Evolutionary conservation across 1,140 invertebrate species (phyloP).

Genomic region (Ladona fulva): DNA sequence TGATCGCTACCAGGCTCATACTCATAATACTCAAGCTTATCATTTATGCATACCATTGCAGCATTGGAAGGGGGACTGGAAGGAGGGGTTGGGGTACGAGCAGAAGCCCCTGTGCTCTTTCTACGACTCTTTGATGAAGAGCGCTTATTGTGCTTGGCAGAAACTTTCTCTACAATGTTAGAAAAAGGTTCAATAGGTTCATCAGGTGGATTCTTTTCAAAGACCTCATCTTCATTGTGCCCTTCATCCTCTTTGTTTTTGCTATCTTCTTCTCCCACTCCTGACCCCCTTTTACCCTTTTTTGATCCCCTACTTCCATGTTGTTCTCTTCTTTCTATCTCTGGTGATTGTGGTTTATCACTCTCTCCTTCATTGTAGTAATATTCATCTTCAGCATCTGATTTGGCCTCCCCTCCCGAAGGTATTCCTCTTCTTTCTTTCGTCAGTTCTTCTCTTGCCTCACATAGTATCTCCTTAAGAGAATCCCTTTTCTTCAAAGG

Average conservation of each 20-base stretch:
- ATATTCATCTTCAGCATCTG: not conserved
- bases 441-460: not conserved
- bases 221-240: not conserved
- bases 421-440: not conserved
- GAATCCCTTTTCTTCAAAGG: not conserved
- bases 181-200: not conserved
- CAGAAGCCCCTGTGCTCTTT: not conserved
- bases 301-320: not conserved
- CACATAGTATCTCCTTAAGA: not conserved
- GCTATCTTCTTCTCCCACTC: not conserved
- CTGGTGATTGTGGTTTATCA: not conserved
- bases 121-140: not conserved
- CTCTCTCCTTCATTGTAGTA: not conserved
- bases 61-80: not conserved
- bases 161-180: not conserved
- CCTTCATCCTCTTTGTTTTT: not conserved
- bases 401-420: not conserved
- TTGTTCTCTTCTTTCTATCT: not conserved
- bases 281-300: not conserved
- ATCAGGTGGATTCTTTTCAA: not conserved
- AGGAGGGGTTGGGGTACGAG: not conserved
- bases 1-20: conserved; percentile 24
- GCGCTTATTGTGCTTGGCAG: not conserved
- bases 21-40: conserved; percentile 36
- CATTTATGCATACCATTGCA: conserved; percentile 33